phyloP scores from a whole-genome alignment of 2,113 vertebrate species.

The Oreochromis tanganicae region DNA sequence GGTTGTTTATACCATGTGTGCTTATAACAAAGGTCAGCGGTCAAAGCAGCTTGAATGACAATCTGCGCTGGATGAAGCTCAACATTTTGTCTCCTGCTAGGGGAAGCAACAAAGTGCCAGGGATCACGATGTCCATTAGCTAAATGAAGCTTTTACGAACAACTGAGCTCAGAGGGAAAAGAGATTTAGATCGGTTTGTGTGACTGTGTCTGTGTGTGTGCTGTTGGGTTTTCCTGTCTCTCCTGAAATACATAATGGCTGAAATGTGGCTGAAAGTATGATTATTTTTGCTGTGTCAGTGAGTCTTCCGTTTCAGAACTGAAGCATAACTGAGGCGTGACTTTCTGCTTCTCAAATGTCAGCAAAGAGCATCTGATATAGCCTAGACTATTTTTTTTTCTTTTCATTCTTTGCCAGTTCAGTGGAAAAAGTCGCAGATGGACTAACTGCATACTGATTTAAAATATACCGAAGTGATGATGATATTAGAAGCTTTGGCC shows the following conservation, averaged over 20 bases:
- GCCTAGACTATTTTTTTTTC: not conserved
- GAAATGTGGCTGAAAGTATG: constrained; percentile 37
- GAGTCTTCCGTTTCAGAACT: not conserved
- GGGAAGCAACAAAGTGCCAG: not conserved
- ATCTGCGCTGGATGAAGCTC: not conserved
- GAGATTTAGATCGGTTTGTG: constrained; percentile 40
- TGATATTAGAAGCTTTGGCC: not conserved
- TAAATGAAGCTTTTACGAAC: constrained; percentile 56
- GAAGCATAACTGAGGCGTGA: not conserved
- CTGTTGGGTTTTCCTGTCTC: not conserved
- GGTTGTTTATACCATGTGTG: constrained; percentile 22
- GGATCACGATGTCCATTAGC: constrained; percentile 58
- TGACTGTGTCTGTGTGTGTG: not conserved
- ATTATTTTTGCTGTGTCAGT: constrained; percentile 26
- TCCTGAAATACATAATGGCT: constrained; percentile 13
- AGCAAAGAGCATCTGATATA: not conserved
- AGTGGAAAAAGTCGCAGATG: not conserved
- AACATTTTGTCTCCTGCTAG: not conserved
- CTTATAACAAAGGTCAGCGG: constrained; percentile 16
- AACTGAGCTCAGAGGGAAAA: constrained; percentile 28
- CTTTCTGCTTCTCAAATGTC: not conserved
- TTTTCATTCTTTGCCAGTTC: not conserved
- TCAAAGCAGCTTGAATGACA: not conserved
- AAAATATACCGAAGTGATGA: not conserved
- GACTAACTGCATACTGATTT: not conserved